Percentiles rank a stretch among this genome's conserved stretches.
Conservation (phyloP, 2,113 vertebrate genomes). For the Dromiciops gliroides region DNA sequence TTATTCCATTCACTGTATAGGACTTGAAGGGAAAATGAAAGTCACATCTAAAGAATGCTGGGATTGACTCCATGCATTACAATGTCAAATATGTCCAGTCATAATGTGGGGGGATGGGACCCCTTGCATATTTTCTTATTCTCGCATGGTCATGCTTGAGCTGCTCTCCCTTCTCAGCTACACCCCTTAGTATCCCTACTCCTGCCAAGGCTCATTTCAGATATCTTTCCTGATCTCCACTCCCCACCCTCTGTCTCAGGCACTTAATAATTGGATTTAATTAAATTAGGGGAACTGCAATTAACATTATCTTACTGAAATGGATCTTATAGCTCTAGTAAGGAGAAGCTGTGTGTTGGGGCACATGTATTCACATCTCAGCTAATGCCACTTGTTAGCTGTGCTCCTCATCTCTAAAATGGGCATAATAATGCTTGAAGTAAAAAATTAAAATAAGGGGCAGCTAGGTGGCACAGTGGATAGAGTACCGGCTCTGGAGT, state of each 20-base stretch:
- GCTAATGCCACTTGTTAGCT: background rate
- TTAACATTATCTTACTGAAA: background rate
- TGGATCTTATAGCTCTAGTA: background rate
- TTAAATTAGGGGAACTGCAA: background rate
- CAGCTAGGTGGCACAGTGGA: no score
- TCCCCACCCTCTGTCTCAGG: background rate
- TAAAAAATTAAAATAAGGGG: no score
- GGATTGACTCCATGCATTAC: slow-evolving; percentile 43
- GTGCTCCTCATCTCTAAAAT: background rate
- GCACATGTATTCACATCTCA: background rate
- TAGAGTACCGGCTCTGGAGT: no score
- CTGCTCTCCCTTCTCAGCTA: background rate
- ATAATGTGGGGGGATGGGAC: background rate
- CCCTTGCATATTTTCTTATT: background rate
- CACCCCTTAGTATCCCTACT: background rate
- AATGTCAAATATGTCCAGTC: background rate
- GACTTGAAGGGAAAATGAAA: slow-evolving; percentile 65
- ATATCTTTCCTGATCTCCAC: background rate
- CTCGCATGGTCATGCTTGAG: background rate
- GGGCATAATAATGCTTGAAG: background rate
- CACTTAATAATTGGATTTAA: background rate
- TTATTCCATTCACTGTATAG: slow-evolving; percentile 54
- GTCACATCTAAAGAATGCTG: slow-evolving; percentile 57
- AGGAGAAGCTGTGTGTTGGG: background rate
- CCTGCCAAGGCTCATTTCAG: background rate